Evolutionary conservation across 2,888 invertebrate species (phyloP), one percentile per base, ranked within the genome.

Genomic region (Zygogramma bicolorata): DNA sequence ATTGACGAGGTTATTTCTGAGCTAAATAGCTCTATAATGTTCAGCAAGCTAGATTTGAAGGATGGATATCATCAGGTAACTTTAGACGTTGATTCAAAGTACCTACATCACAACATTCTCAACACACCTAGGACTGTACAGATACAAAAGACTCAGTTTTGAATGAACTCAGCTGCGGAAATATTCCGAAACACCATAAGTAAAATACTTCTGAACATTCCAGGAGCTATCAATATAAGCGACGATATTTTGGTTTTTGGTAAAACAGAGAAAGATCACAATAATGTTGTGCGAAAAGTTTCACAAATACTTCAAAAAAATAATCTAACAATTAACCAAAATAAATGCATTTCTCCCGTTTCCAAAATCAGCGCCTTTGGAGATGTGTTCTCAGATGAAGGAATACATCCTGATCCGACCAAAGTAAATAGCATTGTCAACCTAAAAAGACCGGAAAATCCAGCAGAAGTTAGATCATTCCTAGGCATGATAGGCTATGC

Each of bases 71-170:
- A 86, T 75, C 86, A 86, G 70, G 68, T 86, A 1, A 82, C 83
- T 69, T 73, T 86, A 15, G 66, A 80, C 18, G 74, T 77, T 34
- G 75, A 81, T 10, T 84, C 83, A 0, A 71, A 83, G 69, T 74
- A 75, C n/a, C 31, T 7, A 5, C 53, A 81, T 86, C 8, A 86
- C 86, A 46, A 85, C 84, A 3, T 87, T 87, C 71, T 82, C 83
- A 4, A 85, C 86, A 3, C 78, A 78, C 22, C 77, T 76, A 40
- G 86, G 86, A 0, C 60, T 87, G 10, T 85, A 71, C 68, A 71
- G 84, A 29, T 88, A 85, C 70, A 87, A 86, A 75, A 57, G 86
- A 65, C 63, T 85, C 2, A 80, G 81, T 76, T 85, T 85, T 75
- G 84, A 42, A 42, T 42, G 15, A 42, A 8, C 49, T 22, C 34